phyloP scores from a whole-genome alignment of 2,888 invertebrate genomes.

The Endomychus coccineus region DNA sequence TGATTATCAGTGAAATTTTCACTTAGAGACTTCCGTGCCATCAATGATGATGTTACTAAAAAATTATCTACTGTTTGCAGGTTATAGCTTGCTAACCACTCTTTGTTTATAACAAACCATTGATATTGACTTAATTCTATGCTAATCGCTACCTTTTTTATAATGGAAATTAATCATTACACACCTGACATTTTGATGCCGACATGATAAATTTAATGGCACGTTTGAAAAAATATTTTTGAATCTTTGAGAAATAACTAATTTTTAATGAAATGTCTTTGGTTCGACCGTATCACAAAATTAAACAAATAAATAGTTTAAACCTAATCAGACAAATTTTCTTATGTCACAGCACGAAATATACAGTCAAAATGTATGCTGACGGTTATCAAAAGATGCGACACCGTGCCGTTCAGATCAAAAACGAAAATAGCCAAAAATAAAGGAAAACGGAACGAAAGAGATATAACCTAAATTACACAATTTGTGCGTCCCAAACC shows the following conservation, averaged over 20 bases:
- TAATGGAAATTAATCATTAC: slow-evolving; percentile 18
- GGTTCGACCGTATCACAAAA: slow-evolving; percentile 45
- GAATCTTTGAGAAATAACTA: slow-evolving; percentile 28
- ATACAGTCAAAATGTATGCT: slow-evolving; percentile 40
- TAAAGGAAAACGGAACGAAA: slow-evolving; percentile 18
- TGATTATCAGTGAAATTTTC: too few species aligned
- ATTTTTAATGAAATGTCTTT: slow-evolving; percentile 35
- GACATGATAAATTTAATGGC: slow-evolving; percentile 30
- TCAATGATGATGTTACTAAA: too few species aligned
- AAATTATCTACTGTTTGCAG: too few species aligned
- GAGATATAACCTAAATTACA: slow-evolving; percentile 19
- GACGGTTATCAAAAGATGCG: slow-evolving; percentile 34
- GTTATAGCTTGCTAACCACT: too few species aligned
- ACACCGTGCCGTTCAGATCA: slow-evolving; percentile 36
- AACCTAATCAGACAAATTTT: slow-evolving; percentile 41
- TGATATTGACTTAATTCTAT: slow-evolving; percentile 29
- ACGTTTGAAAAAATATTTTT: slow-evolving; percentile 35
- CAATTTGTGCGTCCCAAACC: slow-evolving; percentile 3
- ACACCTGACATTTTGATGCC: slow-evolving; percentile 27
- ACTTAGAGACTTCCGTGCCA: too few species aligned
- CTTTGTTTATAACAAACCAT: slow-evolving; percentile 30
- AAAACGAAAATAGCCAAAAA: too few species aligned
- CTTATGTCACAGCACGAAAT: slow-evolving; percentile 44
- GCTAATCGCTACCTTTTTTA: slow-evolving; percentile 27
- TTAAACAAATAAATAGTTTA: slow-evolving; percentile 37